Percentiles rank a stretch among this genome's conserved stretches.
These are phyloP conservation scores for Galleria mellonella DNA, from an alignment of 1,140 invertebrate species.

Conservation along the genomic window DNA sequence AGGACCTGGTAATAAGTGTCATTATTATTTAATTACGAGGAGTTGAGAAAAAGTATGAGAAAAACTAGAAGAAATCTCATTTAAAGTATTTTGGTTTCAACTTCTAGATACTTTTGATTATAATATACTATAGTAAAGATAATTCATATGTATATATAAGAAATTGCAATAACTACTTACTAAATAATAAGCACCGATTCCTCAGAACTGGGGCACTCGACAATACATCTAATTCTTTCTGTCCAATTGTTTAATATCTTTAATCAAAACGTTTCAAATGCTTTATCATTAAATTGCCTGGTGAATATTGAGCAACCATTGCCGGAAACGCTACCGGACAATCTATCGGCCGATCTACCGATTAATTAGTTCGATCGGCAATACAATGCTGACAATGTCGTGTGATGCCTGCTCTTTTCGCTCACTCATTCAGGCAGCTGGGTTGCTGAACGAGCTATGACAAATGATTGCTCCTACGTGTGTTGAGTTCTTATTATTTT, in stretches of 20 bases:
- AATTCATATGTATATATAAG: too few relatives aligned
- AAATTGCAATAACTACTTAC: too few relatives aligned
- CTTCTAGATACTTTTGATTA: too few relatives aligned
- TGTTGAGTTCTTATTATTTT: not conserved
- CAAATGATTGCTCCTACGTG: conserved; percentile 27
- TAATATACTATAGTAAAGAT: too few relatives aligned
- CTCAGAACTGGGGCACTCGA: too few relatives aligned
- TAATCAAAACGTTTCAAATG: conserved; percentile 52
- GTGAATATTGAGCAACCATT: conserved; percentile 62
- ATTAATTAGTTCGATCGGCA: conserved; percentile 61
- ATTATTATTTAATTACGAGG: too few relatives aligned
- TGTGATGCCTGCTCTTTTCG: conserved; percentile 44
- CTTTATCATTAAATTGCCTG: conserved; percentile 29
- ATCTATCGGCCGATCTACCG: conserved; percentile 58
- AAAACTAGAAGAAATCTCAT: too few relatives aligned
- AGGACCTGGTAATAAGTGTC: too few relatives aligned
- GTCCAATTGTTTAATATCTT: conserved; percentile 39
- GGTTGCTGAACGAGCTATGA: conserved; percentile 21
- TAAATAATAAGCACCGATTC: too few relatives aligned
- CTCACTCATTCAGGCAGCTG: conserved; percentile 60
- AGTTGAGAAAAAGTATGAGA: too few relatives aligned
- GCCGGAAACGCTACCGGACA: conserved; percentile 63
- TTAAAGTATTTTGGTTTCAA: too few relatives aligned
- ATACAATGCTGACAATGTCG: conserved; percentile 63
- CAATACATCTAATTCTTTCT: conserved; percentile 14